Evolutionary conservation across 2,797 vertebrate species (phyloP).

Genomic region (Muscicapa comitata): DNA sequence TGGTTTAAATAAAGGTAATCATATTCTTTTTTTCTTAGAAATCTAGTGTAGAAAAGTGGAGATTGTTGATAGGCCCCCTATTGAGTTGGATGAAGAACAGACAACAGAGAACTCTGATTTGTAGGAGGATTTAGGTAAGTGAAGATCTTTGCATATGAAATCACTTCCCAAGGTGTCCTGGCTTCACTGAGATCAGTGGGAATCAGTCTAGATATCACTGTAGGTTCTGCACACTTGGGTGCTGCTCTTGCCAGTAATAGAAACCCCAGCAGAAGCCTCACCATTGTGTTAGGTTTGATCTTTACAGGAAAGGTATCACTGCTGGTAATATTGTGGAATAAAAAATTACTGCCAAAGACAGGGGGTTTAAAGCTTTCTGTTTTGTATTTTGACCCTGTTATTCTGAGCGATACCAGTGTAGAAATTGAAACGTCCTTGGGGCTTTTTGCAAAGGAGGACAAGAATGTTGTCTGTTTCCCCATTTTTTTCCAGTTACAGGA

Average conservation of each 20-base stretch:
- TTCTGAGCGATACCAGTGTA: neutral
- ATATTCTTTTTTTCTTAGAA: neutral
- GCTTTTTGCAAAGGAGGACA: neutral
- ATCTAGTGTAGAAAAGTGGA: neutral
- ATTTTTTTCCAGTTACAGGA: neutral
- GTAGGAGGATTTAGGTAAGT: neutral
- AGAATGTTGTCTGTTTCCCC: neutral
- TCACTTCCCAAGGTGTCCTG: neutral
- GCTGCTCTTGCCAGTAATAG: neutral
- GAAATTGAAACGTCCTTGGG: neutral
- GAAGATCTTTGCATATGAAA: neutral
- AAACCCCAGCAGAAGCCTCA: neutral
- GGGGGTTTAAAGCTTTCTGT: neutral
- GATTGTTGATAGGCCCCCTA: neutral
- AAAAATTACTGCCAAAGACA: neutral
- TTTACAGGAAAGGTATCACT: neutral
- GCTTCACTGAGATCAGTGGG: neutral
- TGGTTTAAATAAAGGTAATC: neutral
- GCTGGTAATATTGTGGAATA: neutral
- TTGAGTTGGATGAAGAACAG: neutral
- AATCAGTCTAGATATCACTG: neutral
- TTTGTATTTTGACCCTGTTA: slow-evolving; percentile 21
- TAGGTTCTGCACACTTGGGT: neutral
- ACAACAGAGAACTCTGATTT: neutral
- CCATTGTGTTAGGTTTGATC: neutral